Evolutionary conservation across 2,797 vertebrate species (phyloP).

Genomic region (Ispidina lecontei): DNA sequence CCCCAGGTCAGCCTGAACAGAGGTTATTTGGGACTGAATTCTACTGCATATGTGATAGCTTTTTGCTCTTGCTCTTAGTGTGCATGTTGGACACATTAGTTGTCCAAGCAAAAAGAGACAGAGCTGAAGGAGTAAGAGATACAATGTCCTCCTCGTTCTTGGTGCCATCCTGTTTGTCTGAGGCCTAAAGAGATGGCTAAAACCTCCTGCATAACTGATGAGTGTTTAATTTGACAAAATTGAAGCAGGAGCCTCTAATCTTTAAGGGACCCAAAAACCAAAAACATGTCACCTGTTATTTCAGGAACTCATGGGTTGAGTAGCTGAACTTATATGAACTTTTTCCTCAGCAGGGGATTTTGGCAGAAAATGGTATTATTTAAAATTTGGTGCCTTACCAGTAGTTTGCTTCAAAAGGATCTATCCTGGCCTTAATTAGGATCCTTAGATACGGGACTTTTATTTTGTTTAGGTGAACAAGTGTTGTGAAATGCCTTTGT

Average conservation of each 20-base stretch:
- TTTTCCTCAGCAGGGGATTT: slow-evolving; percentile 1
- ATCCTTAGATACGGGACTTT: slow-evolving; percentile 20
- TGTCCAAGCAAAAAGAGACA: background rate
- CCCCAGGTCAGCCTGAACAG: background rate
- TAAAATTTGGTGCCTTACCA: slow-evolving; percentile 9
- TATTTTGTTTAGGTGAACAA: slow-evolving; percentile 46
- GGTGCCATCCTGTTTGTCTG: background rate
- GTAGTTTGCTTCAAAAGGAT: background rate
- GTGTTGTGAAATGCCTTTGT: slow-evolving; percentile 60
- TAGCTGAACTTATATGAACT: background rate
- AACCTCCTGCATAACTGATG: background rate
- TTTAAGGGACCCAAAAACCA: background rate
- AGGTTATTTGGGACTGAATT: background rate
- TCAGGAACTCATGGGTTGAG: background rate
- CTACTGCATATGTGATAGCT: background rate
- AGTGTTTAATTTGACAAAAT: background rate
- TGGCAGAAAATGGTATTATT: background rate
- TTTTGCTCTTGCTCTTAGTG: background rate
- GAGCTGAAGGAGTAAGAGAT: background rate
- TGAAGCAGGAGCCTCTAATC: background rate
- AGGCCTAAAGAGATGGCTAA: background rate
- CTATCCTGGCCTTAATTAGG: slow-evolving; percentile 10
- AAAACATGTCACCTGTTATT: background rate
- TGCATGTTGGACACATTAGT: background rate
- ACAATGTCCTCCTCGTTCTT: background rate